Evolutionary conservation across 1,140 invertebrate species (phyloP), one percentile per base, ranked within the genome.

Genomic region (Drepana arcuata): DNA sequence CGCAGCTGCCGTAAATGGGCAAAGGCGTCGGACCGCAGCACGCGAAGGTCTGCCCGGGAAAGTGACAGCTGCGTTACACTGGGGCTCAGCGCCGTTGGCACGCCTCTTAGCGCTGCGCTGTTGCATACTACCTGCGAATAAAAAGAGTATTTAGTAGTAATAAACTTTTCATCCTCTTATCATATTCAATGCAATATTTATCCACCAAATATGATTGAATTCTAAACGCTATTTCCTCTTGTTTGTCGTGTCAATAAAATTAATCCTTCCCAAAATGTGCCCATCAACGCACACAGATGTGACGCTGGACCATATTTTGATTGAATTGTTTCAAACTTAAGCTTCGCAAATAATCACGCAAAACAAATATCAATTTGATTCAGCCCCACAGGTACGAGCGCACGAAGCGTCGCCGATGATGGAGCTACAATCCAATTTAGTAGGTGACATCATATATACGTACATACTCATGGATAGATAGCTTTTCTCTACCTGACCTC

Each of bases 51-150:
- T 71, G 93, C 93, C 60, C 93, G 92, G 21, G 91, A 92, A 32
- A 95, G 62, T 0, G 92, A 93, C 30, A 95, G 71, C 58, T 94
- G 92, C 69, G 93, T 92, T 29, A 95, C 91, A 14, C 88, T 89
- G 0, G 86, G 55, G 6, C 92, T 91, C 31, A 95, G 75, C 25
- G 88, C 84, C 11, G 90, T 85, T 15, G 93, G 93, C 31, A 95
- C 92, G 51, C 92, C 91, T 26, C 87, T 86, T 41, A 94, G 77
- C 16, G 90, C 89, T 38, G 92, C 92, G 34, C 91, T 93, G 83
- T 95, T 94, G 86, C 93, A 95, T 46, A 94, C 86, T 30, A 94
- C 92, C 93, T 94, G 84, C 11, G 48, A 52, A 56, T 32, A 57
- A 55, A 44, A 30, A 36, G 16, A 26, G n/a, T n/a, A n/a, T n/a